Evolutionary conservation across 1,140 invertebrate species (phyloP).

Genomic region (Maconellicoccus hirsutus): DNA sequence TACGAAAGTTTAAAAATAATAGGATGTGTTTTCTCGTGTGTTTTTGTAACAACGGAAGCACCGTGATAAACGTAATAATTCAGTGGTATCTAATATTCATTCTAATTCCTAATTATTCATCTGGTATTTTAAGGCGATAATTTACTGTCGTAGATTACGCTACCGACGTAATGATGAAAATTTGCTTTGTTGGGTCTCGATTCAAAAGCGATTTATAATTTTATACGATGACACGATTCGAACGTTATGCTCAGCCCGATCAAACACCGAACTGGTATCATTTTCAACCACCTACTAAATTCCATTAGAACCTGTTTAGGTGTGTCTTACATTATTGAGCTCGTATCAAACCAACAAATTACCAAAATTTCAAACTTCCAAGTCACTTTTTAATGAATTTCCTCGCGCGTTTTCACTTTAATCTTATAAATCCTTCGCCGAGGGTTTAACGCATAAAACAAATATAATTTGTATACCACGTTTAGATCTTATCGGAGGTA

Average conservation of each 20-base stretch:
- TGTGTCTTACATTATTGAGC: not conserved
- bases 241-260: no score
- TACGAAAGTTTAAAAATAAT: not conserved
- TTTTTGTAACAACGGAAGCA: not conserved
- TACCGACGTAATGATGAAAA: no score
- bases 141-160: not conserved
- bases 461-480: no score
- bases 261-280: not conserved
- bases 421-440: no score
- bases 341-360: not conserved
- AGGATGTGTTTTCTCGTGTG: not conserved
- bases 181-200: no score
- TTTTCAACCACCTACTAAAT: slow-evolving; percentile 3
- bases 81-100: not conserved
- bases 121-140: not conserved
- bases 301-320: not conserved
- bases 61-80: not conserved
- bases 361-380: not conserved
- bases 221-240: no score
- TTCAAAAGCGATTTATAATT: no score
- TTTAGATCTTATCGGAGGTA: no score
- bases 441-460: no score
- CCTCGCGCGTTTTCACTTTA: not conserved
- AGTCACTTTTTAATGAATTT: not conserved
- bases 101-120: not conserved